phyloP scores from a whole-genome alignment of 1,140 invertebrate genomes.

The Pachypsylla venusta region DNA sequence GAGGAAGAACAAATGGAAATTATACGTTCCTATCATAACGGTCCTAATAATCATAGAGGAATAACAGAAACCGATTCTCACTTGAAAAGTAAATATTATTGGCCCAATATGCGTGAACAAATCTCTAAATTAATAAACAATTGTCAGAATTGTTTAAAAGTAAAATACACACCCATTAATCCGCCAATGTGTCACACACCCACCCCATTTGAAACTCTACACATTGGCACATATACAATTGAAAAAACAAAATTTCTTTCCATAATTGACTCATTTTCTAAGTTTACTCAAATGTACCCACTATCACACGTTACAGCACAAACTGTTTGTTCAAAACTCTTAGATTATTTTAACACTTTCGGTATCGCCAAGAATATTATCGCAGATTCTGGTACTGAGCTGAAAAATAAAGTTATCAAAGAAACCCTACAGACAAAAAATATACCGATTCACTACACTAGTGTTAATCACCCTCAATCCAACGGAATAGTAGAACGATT shows the following conservation, averaged over 20 bases:
- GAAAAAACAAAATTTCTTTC: neutral
- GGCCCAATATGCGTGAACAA: constrained; percentile 20
- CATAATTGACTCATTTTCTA: neutral
- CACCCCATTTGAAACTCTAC: neutral
- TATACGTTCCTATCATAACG: neutral
- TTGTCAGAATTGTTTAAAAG: too few species aligned
- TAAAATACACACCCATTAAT: too few species aligned
- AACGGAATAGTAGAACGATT: neutral
- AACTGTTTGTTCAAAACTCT: neutral
- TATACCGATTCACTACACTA: neutral
- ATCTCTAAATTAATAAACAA: constrained; percentile 16
- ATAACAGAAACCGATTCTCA: neutral
- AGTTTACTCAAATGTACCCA: neutral
- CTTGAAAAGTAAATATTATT: neutral
- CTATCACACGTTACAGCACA: neutral
- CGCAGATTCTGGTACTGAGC: neutral
- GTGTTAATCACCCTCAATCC: neutral
- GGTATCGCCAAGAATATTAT: neutral
- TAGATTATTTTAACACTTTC: neutral
- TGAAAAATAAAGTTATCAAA: neutral
- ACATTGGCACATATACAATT: neutral
- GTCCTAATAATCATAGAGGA: neutral
- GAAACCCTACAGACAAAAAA: neutral
- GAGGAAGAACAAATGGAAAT: neutral
- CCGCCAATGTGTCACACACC: too few species aligned